Evolutionary conservation across 2,888 invertebrate genomes (phyloP), one percentile per base, ranked within the genome.

Genomic region (Hemaris fuciformis): DNA sequence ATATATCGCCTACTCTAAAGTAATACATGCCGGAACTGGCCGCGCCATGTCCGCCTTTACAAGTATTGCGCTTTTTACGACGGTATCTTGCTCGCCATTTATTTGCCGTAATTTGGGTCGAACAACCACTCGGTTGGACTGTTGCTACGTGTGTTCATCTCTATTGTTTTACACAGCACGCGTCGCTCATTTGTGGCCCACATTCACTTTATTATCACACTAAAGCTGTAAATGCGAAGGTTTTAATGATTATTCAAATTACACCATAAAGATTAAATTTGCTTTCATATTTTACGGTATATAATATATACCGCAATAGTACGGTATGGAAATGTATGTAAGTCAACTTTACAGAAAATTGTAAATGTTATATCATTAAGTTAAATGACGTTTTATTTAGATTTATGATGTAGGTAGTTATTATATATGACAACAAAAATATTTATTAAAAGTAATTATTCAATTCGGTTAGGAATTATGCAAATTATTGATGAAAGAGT

Each of bases 101-200:
- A 63, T 63, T 59, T 25, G 60, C 56, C 31, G 63, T 64, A 64
- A 66, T 67, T 64, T 61, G 57, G 66, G 66, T 63, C 67, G 53
- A 43, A 62, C 53, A 53, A 23, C 41, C 42, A 25, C 27, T 43
- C 31, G 43, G 23, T 27, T 18, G 58, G 18, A 25, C 27, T 25
- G 43, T 43, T 20, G 18, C 31, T 42, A 27, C 18, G 58, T 42
- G 25, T 27, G 23, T 20, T 58, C 42, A 15, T 31, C 58, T 43
- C 10, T 5, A 43, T 43, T 43, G 43, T 58, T 41, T 57, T 10
- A 42, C 38, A 22, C 8, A 22, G 38, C 31, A 8, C 10, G 31
- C n/a, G 38, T 38, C 38, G n/a, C 38, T 38, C 27, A 38, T 4
- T n/a, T 38, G n/a, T 38, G 38, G 13, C 38, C 38, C 38, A 38